Conservation (phyloP, 1,140 invertebrate species). For the Octopus sinensis region DNA sequence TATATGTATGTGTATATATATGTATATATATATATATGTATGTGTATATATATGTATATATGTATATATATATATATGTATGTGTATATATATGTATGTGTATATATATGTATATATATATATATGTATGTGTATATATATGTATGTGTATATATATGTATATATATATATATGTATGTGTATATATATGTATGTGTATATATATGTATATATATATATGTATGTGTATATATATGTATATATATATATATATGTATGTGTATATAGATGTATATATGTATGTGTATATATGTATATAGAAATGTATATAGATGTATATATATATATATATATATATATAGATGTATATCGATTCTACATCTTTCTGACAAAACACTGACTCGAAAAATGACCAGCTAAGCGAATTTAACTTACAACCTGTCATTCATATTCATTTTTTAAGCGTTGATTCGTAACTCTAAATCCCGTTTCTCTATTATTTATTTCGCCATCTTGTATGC, state of each 20-base stretch:
- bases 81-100: background rate
- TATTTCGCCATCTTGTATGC: no score
- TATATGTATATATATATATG: background rate
- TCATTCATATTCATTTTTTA: no score
- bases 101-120: background rate
- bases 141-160: background rate
- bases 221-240: background rate
- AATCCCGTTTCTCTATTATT: no score
- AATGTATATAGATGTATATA: background rate
- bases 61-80: background rate
- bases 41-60: background rate
- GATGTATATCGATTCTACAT: background rate
- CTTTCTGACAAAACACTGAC: no score
- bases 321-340: background rate
- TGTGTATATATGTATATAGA: background rate
- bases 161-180: background rate
- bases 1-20: background rate
- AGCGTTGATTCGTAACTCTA: no score
- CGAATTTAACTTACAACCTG: no score
- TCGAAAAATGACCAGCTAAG: no score
- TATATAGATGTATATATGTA: background rate
- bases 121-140: background rate
- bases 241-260: background rate
- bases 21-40: conserved; percentile 2
- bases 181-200: background rate